phyloP scores from a whole-genome alignment of 2,888 invertebrate species.

The Drosophila quinaria region DNA sequence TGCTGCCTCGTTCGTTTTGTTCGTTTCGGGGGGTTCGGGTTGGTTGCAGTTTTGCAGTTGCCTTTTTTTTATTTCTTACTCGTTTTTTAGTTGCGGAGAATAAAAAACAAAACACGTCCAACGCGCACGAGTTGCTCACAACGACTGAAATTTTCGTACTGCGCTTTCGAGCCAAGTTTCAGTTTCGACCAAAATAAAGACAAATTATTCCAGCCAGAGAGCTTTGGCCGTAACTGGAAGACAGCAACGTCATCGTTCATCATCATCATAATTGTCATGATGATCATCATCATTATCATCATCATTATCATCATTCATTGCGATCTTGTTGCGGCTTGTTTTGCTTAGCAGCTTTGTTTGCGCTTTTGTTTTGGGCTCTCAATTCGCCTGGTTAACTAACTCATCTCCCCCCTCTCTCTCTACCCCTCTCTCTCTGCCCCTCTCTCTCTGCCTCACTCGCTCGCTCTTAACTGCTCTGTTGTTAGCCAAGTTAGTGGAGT shows the following conservation, averaged over 20 bases:
- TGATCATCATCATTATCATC: not conserved
- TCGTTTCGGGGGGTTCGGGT: slow-evolving; percentile 34
- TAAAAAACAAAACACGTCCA: slow-evolving; percentile 61
- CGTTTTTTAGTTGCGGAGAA: not conserved
- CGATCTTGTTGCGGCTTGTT: slow-evolving; percentile 67
- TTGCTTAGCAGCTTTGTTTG: slow-evolving; percentile 63
- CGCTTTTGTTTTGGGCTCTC: slow-evolving; percentile 69
- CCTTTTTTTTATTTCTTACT: slow-evolving; percentile 38
- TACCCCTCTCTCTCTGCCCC: not conserved
- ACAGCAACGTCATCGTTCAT: slow-evolving; percentile 65
- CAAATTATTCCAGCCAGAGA: slow-evolving; percentile 32
- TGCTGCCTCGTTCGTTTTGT: slow-evolving; percentile 10
- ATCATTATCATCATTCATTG: slow-evolving; percentile 32
- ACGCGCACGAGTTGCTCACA: slow-evolving; percentile 75
- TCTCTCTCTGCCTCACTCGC: not conserved
- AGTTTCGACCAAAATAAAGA: slow-evolving; percentile 25
- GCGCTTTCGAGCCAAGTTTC: slow-evolving; percentile 52
- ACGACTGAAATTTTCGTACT: slow-evolving; percentile 63
- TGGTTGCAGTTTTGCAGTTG: slow-evolving; percentile 48
- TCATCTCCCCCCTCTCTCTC: not conserved
- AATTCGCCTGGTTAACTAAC: slow-evolving; percentile 45
- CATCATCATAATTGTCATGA: not conserved
- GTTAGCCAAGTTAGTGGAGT: slow-evolving; percentile 18
- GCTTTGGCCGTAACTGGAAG: slow-evolving; percentile 63
- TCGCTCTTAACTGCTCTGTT: slow-evolving; percentile 3